These are phyloP conservation scores for Antheraea mylitta DNA, from an alignment of 1,140 invertebrate species.

Conservation along the genomic window DNA sequence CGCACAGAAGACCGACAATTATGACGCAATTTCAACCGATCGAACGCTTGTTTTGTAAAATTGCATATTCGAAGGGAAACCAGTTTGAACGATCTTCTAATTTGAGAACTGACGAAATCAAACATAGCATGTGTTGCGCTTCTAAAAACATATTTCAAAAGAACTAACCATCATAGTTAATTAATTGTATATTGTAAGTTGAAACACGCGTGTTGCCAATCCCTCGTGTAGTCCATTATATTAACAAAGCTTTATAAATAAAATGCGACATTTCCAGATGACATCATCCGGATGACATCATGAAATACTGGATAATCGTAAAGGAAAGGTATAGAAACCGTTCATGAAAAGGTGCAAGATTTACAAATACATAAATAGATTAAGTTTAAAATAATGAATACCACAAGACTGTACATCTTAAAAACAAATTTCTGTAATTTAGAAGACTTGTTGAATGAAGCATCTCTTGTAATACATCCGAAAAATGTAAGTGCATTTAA, in stretches of 20 bases:
- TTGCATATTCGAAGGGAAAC: conserved; percentile 17
- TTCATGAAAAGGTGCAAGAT: background rate
- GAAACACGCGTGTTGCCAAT: background rate
- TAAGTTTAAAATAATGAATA: no score
- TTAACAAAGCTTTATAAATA: conserved; percentile 18
- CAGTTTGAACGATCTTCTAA: conserved; percentile 12
- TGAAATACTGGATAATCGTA: background rate
- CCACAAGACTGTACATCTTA: no score
- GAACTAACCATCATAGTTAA: background rate
- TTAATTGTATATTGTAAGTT: background rate
- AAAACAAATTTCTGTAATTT: no score
- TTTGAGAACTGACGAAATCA: conserved; percentile 8
- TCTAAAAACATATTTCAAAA: background rate
- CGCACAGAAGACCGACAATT: background rate
- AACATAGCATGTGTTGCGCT: background rate
- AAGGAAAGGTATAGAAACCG: background rate
- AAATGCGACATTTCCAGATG: conserved; percentile 22
- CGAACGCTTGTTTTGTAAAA: conserved; percentile 13
- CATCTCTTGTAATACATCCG: no score
- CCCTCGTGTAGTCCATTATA: background rate
- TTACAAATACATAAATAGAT: no score
- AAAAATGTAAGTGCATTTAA: no score
- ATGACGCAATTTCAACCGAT: conserved; percentile 20
- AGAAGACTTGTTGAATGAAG: no score
- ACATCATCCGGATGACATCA: conserved; percentile 11